Evolutionary conservation across 2,888 invertebrate species (phyloP).

Genomic region (Archaeoteleia sp.): DNA sequence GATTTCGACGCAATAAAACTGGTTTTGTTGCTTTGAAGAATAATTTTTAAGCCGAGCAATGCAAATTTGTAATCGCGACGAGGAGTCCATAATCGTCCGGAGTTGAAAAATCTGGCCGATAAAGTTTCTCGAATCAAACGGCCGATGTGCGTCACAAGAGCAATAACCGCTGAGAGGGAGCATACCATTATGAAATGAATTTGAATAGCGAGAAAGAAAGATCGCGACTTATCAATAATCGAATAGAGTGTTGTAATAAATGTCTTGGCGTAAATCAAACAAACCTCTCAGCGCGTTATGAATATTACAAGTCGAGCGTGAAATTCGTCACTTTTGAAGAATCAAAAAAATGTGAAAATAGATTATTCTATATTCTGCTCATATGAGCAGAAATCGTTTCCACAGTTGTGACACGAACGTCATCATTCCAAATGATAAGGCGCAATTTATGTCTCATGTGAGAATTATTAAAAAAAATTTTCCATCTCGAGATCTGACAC

Average conservation of each 20-base stretch:
- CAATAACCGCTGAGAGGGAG: slow-evolving; percentile 43
- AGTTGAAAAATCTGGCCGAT: slow-evolving; percentile 27
- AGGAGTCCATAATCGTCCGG: too few species aligned
- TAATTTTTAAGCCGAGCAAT: slow-evolving; percentile 9
- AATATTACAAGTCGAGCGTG: too few species aligned
- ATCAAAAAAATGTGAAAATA: too few species aligned
- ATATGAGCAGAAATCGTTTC: not conserved
- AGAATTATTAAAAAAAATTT: slow-evolving; percentile 28
- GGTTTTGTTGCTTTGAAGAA: not conserved
- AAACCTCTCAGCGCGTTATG: too few species aligned
- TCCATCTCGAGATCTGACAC: slow-evolving; percentile 31
- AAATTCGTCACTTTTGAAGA: too few species aligned
- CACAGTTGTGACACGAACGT: not conserved
- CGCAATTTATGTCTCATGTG: slow-evolving; percentile 20
- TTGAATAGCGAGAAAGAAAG: slow-evolving; percentile 14
- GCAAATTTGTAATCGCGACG: slow-evolving; percentile 20
- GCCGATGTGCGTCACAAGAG: slow-evolving; percentile 41
- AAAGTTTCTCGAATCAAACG: slow-evolving; percentile 31
- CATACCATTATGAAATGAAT: slow-evolving; percentile 18
- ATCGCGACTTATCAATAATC: slow-evolving; percentile 15
- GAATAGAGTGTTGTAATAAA: too few species aligned
- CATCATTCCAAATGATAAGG: not conserved
- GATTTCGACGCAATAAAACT: too few species aligned
- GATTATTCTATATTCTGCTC: not conserved
- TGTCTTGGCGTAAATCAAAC: too few species aligned